These are phyloP conservation scores for Amazona ochrocephala DNA, from an alignment of 2,797 vertebrate genomes.

Conservation along the genomic window DNA sequence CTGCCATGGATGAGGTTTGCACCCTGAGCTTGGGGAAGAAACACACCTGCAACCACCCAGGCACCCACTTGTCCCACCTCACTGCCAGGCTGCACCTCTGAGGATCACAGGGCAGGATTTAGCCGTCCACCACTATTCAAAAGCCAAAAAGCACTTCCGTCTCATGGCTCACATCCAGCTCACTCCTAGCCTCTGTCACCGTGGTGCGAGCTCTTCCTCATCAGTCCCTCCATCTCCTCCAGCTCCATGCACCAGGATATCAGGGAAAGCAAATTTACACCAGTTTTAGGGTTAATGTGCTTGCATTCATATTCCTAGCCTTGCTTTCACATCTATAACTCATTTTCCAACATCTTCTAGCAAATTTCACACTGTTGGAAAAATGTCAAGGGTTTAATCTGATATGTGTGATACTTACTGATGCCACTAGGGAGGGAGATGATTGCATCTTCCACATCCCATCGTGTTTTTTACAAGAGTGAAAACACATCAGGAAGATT, in stretches of 20 bases:
- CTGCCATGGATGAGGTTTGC: background rate
- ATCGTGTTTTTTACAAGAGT: background rate
- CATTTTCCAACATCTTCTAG: conserved; percentile 59
- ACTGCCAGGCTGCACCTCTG: background rate
- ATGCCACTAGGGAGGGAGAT: conserved; percentile 49
- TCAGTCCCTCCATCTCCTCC: background rate
- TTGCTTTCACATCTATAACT: conserved; percentile 66
- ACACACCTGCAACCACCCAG: background rate
- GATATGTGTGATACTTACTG: conserved; percentile 67
- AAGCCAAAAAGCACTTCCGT: background rate
- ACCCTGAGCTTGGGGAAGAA: background rate
- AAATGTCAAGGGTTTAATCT: conserved; percentile 68
- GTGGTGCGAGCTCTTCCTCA: background rate
- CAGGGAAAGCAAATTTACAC: background rate
- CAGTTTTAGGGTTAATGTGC: background rate
- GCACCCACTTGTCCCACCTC: rapidly evolving
- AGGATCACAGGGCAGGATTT: background rate
- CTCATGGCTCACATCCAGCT: background rate
- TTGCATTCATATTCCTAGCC: conserved; percentile 41
- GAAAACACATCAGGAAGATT: conserved; percentile 34
- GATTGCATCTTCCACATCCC: conserved; percentile 30
- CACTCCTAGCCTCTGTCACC: background rate
- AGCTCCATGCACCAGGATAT: background rate
- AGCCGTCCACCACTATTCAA: background rate
- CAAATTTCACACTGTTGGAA: conserved; percentile 65